phyloP scores from a whole-genome alignment of 2,888 invertebrate genomes.

The Neoaliturus tenellus region DNA sequence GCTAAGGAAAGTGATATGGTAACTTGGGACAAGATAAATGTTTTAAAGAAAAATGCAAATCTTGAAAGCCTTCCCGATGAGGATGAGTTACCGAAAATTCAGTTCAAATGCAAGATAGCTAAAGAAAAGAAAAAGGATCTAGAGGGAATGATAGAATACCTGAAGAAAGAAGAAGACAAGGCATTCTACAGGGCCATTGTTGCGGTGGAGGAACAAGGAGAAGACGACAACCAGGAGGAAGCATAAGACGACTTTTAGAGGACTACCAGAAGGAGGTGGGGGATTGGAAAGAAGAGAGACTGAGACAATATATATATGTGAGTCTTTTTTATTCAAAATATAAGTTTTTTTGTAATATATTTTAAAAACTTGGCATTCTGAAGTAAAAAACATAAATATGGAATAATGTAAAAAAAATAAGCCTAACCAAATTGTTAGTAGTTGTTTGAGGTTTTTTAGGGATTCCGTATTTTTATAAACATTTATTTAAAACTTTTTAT shows the following conservation, averaged over 20 bases:
- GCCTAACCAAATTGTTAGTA: no score
- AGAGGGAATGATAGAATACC: conserved; percentile 48
- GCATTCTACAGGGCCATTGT: conserved; percentile 49
- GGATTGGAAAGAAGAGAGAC: conserved; percentile 16
- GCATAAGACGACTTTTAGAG: conserved; percentile 28
- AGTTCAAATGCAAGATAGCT: conserved; percentile 48
- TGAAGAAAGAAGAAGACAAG: conserved; percentile 54
- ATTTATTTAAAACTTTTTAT: conserved; percentile 44
- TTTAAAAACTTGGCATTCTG: no score
- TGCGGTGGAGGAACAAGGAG: conserved; percentile 31
- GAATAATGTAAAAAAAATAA: no score
- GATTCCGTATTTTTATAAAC: conserved; percentile 14
- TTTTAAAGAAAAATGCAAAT: conserved; percentile 56
- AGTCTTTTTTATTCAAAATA: no score
- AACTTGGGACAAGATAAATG: conserved; percentile 48
- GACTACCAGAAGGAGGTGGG: not conserved
- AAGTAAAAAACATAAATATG: not conserved
- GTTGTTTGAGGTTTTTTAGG: no score
- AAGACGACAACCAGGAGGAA: conserved; percentile 24
- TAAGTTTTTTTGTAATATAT: no score
- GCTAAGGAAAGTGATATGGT: conserved; percentile 15
- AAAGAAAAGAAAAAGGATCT: conserved; percentile 54
- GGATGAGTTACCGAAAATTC: conserved; percentile 48
- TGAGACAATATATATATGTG: conserved; percentile 41
- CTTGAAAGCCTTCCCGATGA: conserved; percentile 50